phyloP scores from a whole-genome alignment of 2,888 invertebrate species.

The Drosophila differens region DNA sequence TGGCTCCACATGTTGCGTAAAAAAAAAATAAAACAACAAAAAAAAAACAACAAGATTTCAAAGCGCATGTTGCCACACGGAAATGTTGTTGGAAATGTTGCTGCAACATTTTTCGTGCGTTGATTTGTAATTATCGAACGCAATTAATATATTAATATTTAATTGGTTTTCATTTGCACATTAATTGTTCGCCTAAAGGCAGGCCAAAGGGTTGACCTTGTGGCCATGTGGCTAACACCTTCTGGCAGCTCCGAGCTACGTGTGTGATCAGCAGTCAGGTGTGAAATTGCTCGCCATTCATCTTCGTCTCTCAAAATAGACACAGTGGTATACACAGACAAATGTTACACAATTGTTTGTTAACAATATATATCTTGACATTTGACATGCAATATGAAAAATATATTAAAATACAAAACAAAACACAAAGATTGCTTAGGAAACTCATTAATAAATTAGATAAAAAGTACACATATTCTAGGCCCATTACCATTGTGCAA shows the following conservation, averaged over 20 bases:
- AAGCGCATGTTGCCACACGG: slow-evolving; percentile 22
- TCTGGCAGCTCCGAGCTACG: slow-evolving; percentile 55
- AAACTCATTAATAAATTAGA: neutral
- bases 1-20: slow-evolving; percentile 27
- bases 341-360: no score
- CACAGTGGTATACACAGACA: slow-evolving; percentile 10
- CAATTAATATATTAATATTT: slow-evolving; percentile 73
- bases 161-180: slow-evolving; percentile 73
- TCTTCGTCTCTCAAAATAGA: slow-evolving; percentile 30
- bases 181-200: slow-evolving; percentile 63
- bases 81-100: slow-evolving; percentile 42
- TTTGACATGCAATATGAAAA: neutral
- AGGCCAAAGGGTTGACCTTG: slow-evolving; percentile 24
- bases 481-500: neutral
- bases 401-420: neutral
- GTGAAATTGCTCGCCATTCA: slow-evolving; percentile 73
- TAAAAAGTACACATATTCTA: neutral
- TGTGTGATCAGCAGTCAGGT: slow-evolving; percentile 68
- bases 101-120: slow-evolving; percentile 53
- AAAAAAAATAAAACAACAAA: neutral
- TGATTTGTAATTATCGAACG: slow-evolving; percentile 67
- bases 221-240: slow-evolving; percentile 38
- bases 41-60: neutral
- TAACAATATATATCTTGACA: neutral
- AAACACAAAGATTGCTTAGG: neutral